phyloP scores from a whole-genome alignment of 2,113 vertebrate genomes.

The Platichthys flesus region DNA sequence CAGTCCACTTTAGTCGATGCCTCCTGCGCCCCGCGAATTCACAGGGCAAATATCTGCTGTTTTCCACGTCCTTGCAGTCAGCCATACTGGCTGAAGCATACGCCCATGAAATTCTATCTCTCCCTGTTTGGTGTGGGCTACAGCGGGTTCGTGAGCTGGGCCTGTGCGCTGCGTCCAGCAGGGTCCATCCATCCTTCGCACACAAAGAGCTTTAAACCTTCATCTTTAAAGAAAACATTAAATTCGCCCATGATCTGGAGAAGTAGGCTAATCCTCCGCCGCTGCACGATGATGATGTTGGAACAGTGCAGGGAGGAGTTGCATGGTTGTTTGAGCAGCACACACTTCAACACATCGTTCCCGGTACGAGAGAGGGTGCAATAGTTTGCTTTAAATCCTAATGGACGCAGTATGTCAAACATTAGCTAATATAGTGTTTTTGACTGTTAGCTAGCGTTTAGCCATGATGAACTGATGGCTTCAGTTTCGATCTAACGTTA shows the following conservation, averaged over 20 bases:
- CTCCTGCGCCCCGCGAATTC: constrained; percentile 23
- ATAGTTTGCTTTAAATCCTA: background rate
- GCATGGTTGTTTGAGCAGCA: constrained; percentile 43
- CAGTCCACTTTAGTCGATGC: background rate
- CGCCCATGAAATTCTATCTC: constrained; percentile 83
- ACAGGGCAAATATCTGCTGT: constrained; percentile 49
- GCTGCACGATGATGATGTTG: constrained; percentile 44
- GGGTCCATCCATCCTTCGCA: background rate
- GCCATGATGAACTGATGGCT: background rate
- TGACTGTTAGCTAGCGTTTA: background rate
- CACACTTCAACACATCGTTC: constrained; percentile 34
- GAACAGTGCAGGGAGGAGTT: constrained; percentile 44
- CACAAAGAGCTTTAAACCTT: constrained; percentile 5
- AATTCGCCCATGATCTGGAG: constrained; percentile 36
- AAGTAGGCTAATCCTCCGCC: constrained; percentile 62
- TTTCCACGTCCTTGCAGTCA: constrained; percentile 72
- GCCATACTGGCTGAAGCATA: constrained; percentile 79
- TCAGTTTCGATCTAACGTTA: background rate
- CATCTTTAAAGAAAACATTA: constrained; percentile 6
- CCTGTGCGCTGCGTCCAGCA: constrained; percentile 32
- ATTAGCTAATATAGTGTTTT: background rate
- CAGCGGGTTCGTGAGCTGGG: constrained; percentile 52
- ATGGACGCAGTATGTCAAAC: background rate
- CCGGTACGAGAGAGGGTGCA: background rate
- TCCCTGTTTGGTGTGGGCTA: constrained; percentile 55